These are phyloP conservation scores for Campoplex capitator DNA, from an alignment of 2,888 invertebrate genomes.

Conservation along the genomic window DNA sequence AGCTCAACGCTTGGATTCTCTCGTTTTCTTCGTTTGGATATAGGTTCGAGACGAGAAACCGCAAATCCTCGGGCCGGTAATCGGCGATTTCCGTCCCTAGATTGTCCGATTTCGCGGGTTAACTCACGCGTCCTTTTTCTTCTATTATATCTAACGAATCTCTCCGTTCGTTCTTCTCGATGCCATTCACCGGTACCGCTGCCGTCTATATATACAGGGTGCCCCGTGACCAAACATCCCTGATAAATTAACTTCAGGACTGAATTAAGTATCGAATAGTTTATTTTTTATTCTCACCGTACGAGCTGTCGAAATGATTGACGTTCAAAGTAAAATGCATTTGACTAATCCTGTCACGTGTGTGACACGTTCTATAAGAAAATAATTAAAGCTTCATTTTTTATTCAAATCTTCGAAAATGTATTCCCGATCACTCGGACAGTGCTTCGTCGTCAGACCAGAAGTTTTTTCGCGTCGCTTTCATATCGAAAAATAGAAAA, in stretches of 20 bases:
- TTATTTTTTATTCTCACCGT: not conserved
- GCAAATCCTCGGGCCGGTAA: conserved; percentile 78
- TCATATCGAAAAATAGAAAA: not conserved
- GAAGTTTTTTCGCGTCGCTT: not conserved
- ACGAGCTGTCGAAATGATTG: too few species aligned
- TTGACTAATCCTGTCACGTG: too few species aligned
- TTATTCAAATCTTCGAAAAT: too few species aligned
- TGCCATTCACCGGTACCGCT: not conserved
- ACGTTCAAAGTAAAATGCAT: too few species aligned
- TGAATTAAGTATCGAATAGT: too few species aligned
- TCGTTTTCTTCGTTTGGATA: conserved; percentile 1
- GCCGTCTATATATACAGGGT: not conserved
- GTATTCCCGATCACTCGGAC: too few species aligned
- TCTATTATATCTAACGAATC: conserved; percentile 41
- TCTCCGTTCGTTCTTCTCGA: conserved; percentile 36
- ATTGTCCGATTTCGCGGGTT: conserved; percentile 73
- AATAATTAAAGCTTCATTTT: too few species aligned
- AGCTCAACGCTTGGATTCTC: not conserved
- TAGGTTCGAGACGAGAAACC: conserved; percentile 73
- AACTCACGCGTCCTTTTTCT: conserved; percentile 44
- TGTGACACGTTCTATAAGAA: too few species aligned
- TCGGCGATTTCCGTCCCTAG: conserved; percentile 80
- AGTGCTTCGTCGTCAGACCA: too few species aligned
- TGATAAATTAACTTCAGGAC: not conserved
- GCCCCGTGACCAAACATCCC: too few species aligned